Percentiles rank a stretch among this genome's conserved stretches.
phyloP scores from a whole-genome alignment of 1,140 invertebrate genomes.

The Cecropterus lyciades region DNA sequence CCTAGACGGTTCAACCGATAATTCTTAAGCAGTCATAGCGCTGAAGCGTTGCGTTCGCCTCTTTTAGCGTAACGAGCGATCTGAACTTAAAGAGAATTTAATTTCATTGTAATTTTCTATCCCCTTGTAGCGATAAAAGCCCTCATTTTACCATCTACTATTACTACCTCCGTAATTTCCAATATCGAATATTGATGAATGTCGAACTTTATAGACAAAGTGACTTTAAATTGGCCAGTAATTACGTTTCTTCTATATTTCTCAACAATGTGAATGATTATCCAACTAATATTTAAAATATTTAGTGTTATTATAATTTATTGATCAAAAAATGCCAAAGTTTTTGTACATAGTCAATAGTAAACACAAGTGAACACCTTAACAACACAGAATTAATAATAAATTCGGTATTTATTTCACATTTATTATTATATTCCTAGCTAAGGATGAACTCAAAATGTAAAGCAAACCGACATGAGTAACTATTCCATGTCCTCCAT shows the following conservation, averaged over 20 bases:
- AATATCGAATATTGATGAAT: background rate
- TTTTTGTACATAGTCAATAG: too few species aligned
- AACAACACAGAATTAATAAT: too few species aligned
- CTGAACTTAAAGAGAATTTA: constrained; percentile 5
- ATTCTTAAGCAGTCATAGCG: constrained; percentile 7
- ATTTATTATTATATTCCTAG: too few species aligned
- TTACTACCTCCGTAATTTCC: background rate
- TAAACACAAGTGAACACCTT: too few species aligned
- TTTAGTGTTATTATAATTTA: too few species aligned
- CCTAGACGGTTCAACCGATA: constrained; percentile 11
- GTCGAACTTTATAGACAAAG: background rate
- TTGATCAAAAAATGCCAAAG: too few species aligned
- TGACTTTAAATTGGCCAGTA: background rate
- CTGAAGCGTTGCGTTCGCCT: constrained; percentile 5
- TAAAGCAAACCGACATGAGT: too few species aligned
- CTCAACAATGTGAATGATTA: too few species aligned
- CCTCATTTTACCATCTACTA: constrained; percentile 6
- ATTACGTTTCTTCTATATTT: background rate
- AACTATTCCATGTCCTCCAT: too few species aligned
- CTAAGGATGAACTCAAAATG: too few species aligned
- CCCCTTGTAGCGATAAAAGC: constrained; percentile 7
- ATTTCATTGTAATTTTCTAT: background rate
- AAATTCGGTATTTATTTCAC: too few species aligned
- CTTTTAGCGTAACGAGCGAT: constrained; percentile 21
- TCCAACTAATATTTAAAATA: too few species aligned